Conservation (phyloP, 2,797 vertebrate species). For the Dendrocincla tyrannina region DNA sequence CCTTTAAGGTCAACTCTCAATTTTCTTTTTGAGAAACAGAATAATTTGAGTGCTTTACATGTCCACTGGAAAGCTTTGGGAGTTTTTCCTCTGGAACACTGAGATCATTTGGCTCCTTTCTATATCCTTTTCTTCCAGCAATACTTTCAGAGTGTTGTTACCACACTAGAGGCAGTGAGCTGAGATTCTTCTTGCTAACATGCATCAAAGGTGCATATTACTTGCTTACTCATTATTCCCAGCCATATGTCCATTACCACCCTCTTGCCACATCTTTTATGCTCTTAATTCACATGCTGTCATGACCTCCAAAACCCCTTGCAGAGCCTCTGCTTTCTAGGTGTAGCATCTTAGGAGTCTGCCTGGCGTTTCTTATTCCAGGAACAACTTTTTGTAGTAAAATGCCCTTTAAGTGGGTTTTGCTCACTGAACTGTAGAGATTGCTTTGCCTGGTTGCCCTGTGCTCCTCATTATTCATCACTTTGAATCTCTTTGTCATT, state of each 20-base stretch:
- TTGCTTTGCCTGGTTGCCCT: slow-evolving; percentile 11
- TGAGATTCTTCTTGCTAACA: neutral
- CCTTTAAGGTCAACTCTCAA: neutral
- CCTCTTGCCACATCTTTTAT: neutral
- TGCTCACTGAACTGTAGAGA: neutral
- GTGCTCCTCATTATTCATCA: slow-evolving; percentile 32
- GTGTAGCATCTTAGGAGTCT: neutral
- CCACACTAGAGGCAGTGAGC: neutral
- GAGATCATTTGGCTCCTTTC: neutral
- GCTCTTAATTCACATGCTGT: neutral
- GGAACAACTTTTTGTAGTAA: neutral
- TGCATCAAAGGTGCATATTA: neutral
- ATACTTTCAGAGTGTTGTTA: neutral
- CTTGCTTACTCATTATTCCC: neutral
- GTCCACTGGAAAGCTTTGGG: neutral
- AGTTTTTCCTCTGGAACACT: neutral
- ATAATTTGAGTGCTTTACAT: rapidly evolving
- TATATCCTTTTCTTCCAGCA: neutral
- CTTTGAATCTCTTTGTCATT: slow-evolving; percentile 36
- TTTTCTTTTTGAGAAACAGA: neutral
- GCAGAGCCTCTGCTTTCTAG: neutral
- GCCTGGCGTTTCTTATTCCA: neutral
- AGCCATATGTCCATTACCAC: neutral
- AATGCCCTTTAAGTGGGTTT: neutral
- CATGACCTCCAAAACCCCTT: neutral